phyloP scores from a whole-genome alignment of 2,113 vertebrate genomes.

The Trogon surrucura region DNA sequence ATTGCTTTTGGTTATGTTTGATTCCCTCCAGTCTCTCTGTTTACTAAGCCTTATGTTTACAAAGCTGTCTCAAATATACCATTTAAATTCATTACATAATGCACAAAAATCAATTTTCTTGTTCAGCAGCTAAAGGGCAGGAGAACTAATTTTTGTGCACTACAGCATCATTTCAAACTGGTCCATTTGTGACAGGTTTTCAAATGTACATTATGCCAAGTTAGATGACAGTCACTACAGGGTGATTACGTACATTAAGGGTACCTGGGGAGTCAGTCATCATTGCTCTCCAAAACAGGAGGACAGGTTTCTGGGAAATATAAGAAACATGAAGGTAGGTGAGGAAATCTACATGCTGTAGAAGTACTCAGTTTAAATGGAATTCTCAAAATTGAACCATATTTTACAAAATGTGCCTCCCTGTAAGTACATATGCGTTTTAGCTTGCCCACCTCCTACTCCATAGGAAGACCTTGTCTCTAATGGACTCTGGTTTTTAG shows the following conservation, averaged over 20 bases:
- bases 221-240: constrained; percentile 5
- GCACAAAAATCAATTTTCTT: constrained; percentile 51
- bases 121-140: constrained; percentile 46
- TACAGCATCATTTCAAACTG: constrained; percentile 16
- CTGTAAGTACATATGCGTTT: background rate
- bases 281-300: background rate
- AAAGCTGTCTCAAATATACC: constrained; percentile 30
- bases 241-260: background rate
- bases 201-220: background rate
- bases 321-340: background rate
- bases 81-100: constrained; percentile 58
- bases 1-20: background rate
- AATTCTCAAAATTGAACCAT: background rate
- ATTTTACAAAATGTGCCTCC: background rate
- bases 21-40: background rate
- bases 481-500: background rate
- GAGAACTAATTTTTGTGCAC: constrained; percentile 35
- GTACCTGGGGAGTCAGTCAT: background rate
- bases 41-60: constrained; percentile 37
- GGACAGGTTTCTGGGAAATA: background rate
- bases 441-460: background rate
- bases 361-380: background rate
- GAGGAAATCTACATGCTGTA: background rate
- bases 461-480: background rate
- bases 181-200: constrained; percentile 28